Conservation (phyloP, 2,797 vertebrate species). For the Anableps anableps region DNA sequence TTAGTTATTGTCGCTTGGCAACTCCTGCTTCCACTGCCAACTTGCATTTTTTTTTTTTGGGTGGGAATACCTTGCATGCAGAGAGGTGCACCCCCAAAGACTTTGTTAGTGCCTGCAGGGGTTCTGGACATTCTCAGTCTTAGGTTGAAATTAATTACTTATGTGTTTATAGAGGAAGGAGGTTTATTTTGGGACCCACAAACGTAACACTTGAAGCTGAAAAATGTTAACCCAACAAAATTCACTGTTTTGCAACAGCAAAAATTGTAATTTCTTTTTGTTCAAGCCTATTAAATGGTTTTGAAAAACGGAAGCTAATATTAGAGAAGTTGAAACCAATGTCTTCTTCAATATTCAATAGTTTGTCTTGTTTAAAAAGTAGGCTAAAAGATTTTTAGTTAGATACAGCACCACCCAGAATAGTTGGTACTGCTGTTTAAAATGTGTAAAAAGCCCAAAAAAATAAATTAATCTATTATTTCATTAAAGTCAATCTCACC, state of each 20-base stretch:
- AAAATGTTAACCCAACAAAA: background rate
- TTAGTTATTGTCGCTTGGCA: slow-evolving; percentile 14
- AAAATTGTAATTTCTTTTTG: background rate
- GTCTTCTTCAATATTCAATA: background rate
- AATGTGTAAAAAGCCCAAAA: background rate
- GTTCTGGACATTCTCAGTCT: slow-evolving; percentile 15
- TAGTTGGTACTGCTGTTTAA: background rate
- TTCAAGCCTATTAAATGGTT: background rate
- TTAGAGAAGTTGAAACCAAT: background rate
- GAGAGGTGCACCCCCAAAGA: slow-evolving; percentile 13
- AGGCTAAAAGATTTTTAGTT: background rate
- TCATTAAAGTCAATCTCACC: background rate
- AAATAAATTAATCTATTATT: background rate
- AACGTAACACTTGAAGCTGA: slow-evolving; percentile 7
- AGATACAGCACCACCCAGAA: background rate
- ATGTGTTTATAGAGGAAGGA: background rate
- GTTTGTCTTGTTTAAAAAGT: background rate
- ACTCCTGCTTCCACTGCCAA: slow-evolving; percentile 27
- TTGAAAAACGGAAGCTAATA: background rate
- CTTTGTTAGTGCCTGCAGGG: slow-evolving; percentile 20
- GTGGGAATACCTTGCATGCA: slow-evolving; percentile 26
- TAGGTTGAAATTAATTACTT: slow-evolving; percentile 13
- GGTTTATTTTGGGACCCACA: background rate
- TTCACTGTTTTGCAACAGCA: too few species aligned
- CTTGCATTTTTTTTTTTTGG: background rate